Base-by-base conservation (phyloP, 2,888 invertebrate species). In the Lasioglossum morio region DNA sequence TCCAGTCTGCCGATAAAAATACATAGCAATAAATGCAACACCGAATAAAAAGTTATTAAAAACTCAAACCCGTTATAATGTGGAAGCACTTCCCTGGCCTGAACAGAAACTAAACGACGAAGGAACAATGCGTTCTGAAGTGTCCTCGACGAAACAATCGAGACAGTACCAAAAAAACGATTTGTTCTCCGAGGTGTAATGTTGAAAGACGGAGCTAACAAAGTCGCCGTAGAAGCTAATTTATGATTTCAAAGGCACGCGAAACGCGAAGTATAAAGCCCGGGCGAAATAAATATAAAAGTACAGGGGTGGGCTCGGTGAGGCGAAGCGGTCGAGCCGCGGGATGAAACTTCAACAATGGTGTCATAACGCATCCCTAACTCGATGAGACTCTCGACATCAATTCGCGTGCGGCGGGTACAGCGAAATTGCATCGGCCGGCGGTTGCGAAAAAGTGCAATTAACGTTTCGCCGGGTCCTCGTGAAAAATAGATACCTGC, bases 381-480 rank as follows among this genome's bases (percentile, higher is more conserved):
- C 84, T 75, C 86, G 82, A 86, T 77, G 82, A 77, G 79, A 73
- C 85, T 69, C 82, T 72, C 78, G 86, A 81, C 84, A 81, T 80
- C 79, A 69, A 88, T 88, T 84, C 77, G 66, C 43, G n/a, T 37
- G 69, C 37, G 23, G 37, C 46, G 76, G 79, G 70, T 30, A 66
- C 46, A 66, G 30, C 69, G 69, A 66, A 81, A 75, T 48, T 81
- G 74, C 72, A 74, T 76, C 53, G 75, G 69, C 30, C 43, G 72
- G 72, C 46, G 72, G 77, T 87, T 88, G 89, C 87, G 91, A 92
- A 92, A 89, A 86, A 88, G 37, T 81, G 86, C 90, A 91, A 92
- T 92, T 92, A 92, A 92, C 91, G 89, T 84, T 87, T 81, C 77
- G 80, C 57, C 40, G 46, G 53, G 72, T 34, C 72, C 80, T 72